Base-by-base conservation (phyloP, 2,113 vertebrate genomes). In the Calonectris borealis region DNA sequence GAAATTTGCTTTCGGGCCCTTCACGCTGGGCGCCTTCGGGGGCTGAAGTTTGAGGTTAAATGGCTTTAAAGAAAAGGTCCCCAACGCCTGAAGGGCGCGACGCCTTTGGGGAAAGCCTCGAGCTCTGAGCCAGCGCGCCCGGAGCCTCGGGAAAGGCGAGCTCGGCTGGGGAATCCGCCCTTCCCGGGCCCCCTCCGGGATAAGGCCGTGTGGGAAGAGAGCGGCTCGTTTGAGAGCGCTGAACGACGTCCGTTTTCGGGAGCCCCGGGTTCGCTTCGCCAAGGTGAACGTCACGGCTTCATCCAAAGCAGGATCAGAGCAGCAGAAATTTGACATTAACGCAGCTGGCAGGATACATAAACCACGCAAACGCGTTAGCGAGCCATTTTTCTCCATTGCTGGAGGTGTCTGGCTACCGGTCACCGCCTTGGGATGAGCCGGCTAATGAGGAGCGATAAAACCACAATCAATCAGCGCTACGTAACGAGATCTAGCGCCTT, bases 361-460 rank as follows among this genome's bases (percentile, higher is more conserved):
- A 36, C 61, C 29, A 16, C 9, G 27, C 17, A 13, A 29, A 1
- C 2, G 2, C 2, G 1, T 3, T 4, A 55, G 19, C 3, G 4
- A 31, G 42, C 4, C 1, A 10, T 2, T 32, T 13, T 27, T 32
- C n/a, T 22, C 54, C 44, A 1, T 4, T 0, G 13, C 21, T 10
- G 21, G 78, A 46, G 40, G 20, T 7, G 3, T 22, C 78, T 3
- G 15, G 78, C 60, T 34, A 10, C 29, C 2, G 17, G 22, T 52
- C 36, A 6, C 31, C 0, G 1, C 26, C 46, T 44, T 11, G 17
- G 48, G 13, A 42, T 2, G 0, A 52, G 60, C 29, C 8, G 4
- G 31, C 22, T 6, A 22, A 44, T 1, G 3, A 19, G 1, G 2
- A 69, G 34, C 52, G 7, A 10, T 1, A 7, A 38, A 69, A 32